Percentiles rank a stretch among this genome's conserved stretches.
These are phyloP conservation scores for Sesia bembeciformis DNA, from an alignment of 2,888 invertebrate species.

Conservation along the genomic window DNA sequence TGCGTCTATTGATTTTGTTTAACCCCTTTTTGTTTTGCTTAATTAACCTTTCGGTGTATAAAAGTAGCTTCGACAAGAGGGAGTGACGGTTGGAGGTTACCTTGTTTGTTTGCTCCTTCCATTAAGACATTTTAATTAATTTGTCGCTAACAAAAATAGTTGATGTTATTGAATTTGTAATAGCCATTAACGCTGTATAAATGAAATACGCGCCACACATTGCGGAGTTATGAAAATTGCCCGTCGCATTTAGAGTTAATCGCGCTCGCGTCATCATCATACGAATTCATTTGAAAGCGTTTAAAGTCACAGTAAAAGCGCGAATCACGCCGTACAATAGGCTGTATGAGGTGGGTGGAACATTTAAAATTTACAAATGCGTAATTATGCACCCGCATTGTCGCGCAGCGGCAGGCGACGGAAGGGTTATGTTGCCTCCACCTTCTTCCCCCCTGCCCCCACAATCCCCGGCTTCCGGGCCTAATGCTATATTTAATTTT, in stretches of 20 bases:
- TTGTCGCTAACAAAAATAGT: background rate
- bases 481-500: slow-evolving; percentile 76
- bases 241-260: slow-evolving; percentile 46
- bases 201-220: slow-evolving; percentile 4
- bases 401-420: slow-evolving; percentile 37
- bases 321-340: slow-evolving; percentile 71
- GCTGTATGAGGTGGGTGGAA: slow-evolving; percentile 65
- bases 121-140: background rate
- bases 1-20: slow-evolving; percentile 73
- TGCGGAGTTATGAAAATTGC: slow-evolving; percentile 39
- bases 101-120: background rate
- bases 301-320: slow-evolving; percentile 55
- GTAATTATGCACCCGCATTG: slow-evolving; percentile 75
- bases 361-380: slow-evolving; percentile 75
- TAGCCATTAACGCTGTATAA: background rate
- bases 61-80: slow-evolving; percentile 42
- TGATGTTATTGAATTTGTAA: background rate
- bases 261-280: slow-evolving; percentile 50
- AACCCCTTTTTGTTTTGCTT: slow-evolving; percentile 73
- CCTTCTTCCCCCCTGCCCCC: slow-evolving; percentile 33
- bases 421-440: slow-evolving; percentile 50
- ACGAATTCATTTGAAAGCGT: slow-evolving; percentile 54
- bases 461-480: slow-evolving; percentile 64
- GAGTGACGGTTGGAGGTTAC: slow-evolving; percentile 26
- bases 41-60: slow-evolving; percentile 69